Evolutionary conservation across 2,888 invertebrate species (phyloP), one percentile per base, ranked within the genome.

Genomic region (Epirrhoe alternata): DNA sequence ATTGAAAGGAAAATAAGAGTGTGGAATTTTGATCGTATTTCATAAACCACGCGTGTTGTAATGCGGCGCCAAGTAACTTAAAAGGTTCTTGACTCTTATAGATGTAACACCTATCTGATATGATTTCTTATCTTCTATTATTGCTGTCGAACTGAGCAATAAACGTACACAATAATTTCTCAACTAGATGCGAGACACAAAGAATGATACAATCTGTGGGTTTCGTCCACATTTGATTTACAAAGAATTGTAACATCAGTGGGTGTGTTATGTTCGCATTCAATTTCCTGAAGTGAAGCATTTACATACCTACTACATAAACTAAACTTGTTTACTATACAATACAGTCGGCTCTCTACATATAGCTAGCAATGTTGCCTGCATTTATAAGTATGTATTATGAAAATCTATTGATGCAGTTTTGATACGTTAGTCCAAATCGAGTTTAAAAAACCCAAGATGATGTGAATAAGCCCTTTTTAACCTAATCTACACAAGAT

Each of bases 1-100:
- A 86, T 81, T 76, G 87, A 88, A 90, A 87, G 84, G 89, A 86
- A 90, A 88, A 83, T 78, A 86, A 89, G 86, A 87, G 87, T 88
- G 86, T 80, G 84, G 86, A 84, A 87, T 88, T 89, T 86, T 78
- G 85, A 83, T 79, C 81, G 80, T 77, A 81, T 86, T 86, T 85
- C 83, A 86, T 86, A 88, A 86, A 86, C 74, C 82, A 79, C 76
- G 70, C 73, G 73, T 78, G 77, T 81, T 79, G 84, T 82, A 86
- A 86, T 77, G 74, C 79, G 80, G 77, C 75, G 74, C 72, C 67
- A 67, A 66, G 49, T 55, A 63, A 59, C 66, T 83, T 84, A 83
- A 81, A 84, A 78, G 71, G 74, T 80, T 84, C 78, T 83, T 75
- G 77, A 77, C 77, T 80, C 71, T 68, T 78, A 78, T 74, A 75